Evolutionary conservation across 2,113 vertebrate genomes (phyloP).

Genomic region (Melospiza georgiana): DNA sequence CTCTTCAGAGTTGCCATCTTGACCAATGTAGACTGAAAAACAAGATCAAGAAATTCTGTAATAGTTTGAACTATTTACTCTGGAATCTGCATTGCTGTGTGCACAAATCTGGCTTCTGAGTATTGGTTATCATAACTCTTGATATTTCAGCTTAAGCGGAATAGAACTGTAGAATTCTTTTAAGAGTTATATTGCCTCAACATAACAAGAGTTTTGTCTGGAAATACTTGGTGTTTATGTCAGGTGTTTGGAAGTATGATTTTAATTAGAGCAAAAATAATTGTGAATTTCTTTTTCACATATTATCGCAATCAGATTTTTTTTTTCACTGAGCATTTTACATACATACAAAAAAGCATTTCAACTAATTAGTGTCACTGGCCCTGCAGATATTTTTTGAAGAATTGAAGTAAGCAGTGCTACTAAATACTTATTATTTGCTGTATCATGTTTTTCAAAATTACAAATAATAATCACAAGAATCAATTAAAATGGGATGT

Average conservation of each 20-base stretch:
- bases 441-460: neutral
- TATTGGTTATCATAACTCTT: neutral
- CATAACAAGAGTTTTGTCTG: neutral
- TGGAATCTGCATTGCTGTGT: neutral
- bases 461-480: neutral
- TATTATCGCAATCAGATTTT: neutral
- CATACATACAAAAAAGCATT: neutral
- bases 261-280: neutral
- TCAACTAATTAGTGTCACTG: neutral
- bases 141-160: neutral
- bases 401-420: neutral
- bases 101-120: neutral
- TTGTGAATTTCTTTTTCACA: neutral
- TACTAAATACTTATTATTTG: neutral
- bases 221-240: neutral
- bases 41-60: neutral
- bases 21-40: neutral
- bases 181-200: neutral
- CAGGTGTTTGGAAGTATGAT: neutral
- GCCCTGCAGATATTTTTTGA: neutral
- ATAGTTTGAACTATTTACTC: neutral
- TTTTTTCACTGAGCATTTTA: neutral
- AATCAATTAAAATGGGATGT: neutral
- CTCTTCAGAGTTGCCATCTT: neutral
- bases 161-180: neutral